Evolutionary conservation across 2,888 invertebrate species (phyloP).

Genomic region (Eupithecia subfuscata): DNA sequence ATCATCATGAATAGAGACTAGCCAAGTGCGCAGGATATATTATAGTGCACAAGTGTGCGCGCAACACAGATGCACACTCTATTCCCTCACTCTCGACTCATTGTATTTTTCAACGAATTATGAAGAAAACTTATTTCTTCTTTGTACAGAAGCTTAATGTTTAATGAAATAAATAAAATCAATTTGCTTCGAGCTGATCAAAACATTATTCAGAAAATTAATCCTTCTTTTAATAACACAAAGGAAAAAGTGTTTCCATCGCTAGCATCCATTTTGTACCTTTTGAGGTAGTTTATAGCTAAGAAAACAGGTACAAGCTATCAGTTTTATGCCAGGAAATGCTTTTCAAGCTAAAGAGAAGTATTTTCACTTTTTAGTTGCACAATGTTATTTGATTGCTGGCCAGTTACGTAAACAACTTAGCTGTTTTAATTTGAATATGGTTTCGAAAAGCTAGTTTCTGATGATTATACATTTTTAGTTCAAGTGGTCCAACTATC

Average conservation of each 20-base stretch:
- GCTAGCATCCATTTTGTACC: neutral
- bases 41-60: too few relatives aligned
- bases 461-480: slow-evolving; percentile 2
- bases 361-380: slow-evolving; percentile 45
- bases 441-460: slow-evolving; percentile 4
- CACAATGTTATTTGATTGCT: slow-evolving; percentile 38
- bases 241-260: neutral
- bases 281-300: neutral
- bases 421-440: slow-evolving; percentile 11
- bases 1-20: too few relatives aligned
- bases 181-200: neutral
- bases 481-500: neutral
- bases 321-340: slow-evolving; percentile 44
- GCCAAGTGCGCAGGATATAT: too few relatives aligned
- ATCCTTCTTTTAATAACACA: neutral
- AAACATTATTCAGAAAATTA: neutral
- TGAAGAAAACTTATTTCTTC: neutral
- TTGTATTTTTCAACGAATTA: too few relatives aligned
- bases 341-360: slow-evolving; percentile 38
- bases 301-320: slow-evolving; percentile 24
- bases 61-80: too few relatives aligned
- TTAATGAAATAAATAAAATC: neutral
- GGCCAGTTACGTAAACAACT: slow-evolving; percentile 24
- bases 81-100: too few relatives aligned
- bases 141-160: neutral